These are phyloP conservation scores for Baryphthengus martii DNA, from an alignment of 2,113 vertebrate species.

Conservation along the genomic window DNA sequence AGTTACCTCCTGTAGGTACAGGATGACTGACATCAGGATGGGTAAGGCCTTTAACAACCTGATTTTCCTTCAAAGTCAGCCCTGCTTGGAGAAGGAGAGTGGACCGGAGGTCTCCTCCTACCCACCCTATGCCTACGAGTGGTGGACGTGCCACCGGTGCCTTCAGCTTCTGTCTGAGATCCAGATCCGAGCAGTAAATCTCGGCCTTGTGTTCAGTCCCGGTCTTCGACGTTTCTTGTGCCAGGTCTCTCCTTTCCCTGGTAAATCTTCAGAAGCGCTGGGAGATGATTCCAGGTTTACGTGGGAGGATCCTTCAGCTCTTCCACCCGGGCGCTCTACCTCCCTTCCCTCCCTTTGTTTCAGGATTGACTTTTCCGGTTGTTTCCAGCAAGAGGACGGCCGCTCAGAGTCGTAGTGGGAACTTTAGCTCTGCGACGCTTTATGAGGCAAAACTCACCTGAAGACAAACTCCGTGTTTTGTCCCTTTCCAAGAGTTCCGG, in stretches of 20 bases:
- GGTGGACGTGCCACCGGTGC: too few species aligned
- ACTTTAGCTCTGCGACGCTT: fast-evolving
- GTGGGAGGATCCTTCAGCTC: background rate
- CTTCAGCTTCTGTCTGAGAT: background rate
- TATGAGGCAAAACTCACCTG: background rate
- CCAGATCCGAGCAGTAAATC: background rate
- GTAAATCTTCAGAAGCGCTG: background rate
- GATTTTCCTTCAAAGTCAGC: background rate
- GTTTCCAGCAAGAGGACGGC: background rate
- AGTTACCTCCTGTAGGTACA: background rate
- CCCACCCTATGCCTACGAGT: too few species aligned
- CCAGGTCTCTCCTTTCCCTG: background rate
- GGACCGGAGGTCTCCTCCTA: background rate
- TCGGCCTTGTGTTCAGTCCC: background rate
- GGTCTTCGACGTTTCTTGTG: background rate
- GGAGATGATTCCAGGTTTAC: background rate
- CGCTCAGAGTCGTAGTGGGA: background rate
- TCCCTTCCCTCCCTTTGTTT: background rate
- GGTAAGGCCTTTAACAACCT: background rate
- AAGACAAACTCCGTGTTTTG: background rate
- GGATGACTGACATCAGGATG: background rate
- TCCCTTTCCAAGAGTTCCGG: background rate
- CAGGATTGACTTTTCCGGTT: background rate
- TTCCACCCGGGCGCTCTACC: fast-evolving
- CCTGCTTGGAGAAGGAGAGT: background rate